Percentiles rank a stretch among this genome's conserved stretches.
Conservation (phyloP, 2,888 invertebrate species). For the Limulus polyphemus region DNA sequence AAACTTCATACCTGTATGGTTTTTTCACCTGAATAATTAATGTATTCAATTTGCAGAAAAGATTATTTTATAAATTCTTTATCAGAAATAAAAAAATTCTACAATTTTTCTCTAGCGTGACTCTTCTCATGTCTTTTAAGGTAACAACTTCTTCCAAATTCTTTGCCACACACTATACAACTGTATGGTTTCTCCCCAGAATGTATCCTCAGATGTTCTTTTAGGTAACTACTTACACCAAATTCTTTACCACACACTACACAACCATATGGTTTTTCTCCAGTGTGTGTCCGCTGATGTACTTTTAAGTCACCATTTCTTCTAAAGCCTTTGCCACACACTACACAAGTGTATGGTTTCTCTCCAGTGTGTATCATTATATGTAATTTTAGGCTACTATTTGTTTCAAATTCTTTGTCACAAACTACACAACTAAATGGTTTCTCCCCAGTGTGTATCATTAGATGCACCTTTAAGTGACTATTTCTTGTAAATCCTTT, state of each 20-base stretch:
- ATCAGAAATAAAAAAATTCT: background rate
- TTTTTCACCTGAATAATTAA: too few relatives aligned
- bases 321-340: constrained; percentile 56
- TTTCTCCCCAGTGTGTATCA: constrained; percentile 2
- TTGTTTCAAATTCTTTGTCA: background rate
- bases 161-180: constrained; percentile 59
- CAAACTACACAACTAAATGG: background rate
- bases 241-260: constrained; percentile 2
- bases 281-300: constrained; percentile 2
- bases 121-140: background rate
- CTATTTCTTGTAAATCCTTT: background rate
- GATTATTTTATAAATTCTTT: too few relatives aligned
- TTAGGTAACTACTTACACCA: constrained; percentile 9
- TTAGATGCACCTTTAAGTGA: background rate
- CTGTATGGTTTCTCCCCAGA: constrained; percentile 52
- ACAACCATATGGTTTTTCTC: constrained; percentile 7
- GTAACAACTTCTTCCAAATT: constrained; percentile 39
- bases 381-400: constrained; percentile 19
- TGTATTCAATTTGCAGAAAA: too few relatives aligned
- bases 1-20: too few relatives aligned
- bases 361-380: constrained; percentile 50
- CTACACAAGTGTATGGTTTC: constrained; percentile 55
- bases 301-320: background rate
- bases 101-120: constrained; percentile 17
- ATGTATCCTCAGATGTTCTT: constrained; percentile 44